Conservation (phyloP, 2,797 vertebrate species). For the Xenopus petersii region DNA sequence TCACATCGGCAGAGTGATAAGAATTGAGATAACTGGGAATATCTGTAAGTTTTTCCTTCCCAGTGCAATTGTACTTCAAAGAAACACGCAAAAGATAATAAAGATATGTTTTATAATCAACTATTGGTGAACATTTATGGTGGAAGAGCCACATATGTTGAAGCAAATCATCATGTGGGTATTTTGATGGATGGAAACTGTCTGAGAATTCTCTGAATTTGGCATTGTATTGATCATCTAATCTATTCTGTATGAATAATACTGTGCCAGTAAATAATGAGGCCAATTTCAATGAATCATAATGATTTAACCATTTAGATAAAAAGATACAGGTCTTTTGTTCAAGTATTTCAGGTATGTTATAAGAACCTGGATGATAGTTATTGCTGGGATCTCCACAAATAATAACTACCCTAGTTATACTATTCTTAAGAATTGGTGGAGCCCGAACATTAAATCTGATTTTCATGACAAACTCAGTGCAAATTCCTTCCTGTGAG, state of each 20-base stretch:
- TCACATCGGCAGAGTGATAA: too few relatives aligned
- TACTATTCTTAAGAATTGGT: neutral
- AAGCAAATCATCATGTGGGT: neutral
- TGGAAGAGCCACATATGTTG: neutral
- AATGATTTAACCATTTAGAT: too few relatives aligned
- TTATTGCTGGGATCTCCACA: neutral
- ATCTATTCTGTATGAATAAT: neutral
- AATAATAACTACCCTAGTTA: neutral
- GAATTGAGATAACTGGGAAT: too few relatives aligned
- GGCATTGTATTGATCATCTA: neutral
- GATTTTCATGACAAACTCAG: too few relatives aligned
- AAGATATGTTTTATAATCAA: neutral
- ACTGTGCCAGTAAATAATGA: neutral
- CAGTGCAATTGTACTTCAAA: too few relatives aligned
- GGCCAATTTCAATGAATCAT: neutral
- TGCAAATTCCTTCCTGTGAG: too few relatives aligned
- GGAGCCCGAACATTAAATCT: too few relatives aligned
- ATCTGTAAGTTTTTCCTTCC: too few relatives aligned
- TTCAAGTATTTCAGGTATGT: neutral
- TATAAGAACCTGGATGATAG: neutral
- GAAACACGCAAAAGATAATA: neutral
- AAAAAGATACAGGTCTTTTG: neutral
- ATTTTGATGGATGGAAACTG: neutral
- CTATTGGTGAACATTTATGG: neutral
- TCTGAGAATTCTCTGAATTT: neutral